These are phyloP conservation scores for Galemys pyrenaicus DNA, from an alignment of 2,113 vertebrate genomes.

Conservation along the genomic window DNA sequence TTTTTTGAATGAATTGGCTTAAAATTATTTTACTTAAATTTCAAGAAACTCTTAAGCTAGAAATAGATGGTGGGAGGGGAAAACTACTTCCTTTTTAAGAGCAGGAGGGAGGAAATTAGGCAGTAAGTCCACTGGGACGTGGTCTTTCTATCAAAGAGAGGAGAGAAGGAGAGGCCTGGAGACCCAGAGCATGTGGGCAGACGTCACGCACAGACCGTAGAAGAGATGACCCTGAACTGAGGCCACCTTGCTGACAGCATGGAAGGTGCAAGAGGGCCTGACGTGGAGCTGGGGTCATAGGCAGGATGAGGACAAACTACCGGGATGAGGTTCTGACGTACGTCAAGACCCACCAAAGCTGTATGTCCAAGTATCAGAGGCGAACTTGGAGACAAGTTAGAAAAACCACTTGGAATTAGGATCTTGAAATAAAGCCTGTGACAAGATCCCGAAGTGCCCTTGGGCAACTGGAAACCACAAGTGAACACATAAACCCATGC, in stretches of 20 bases:
- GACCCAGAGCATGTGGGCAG: neutral
- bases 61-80: no score
- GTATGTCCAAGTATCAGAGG: neutral
- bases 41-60: no score
- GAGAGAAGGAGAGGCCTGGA: no score
- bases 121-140: no score
- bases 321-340: no score
- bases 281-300: neutral
- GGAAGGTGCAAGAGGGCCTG: neutral
- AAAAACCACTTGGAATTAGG: neutral
- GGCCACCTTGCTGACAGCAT: neutral
- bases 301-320: neutral
- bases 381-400: neutral
- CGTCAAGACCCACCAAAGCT: accelerated
- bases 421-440: neutral
- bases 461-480: neutral
- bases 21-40: no score
- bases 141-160: no score
- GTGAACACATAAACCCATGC: neutral
- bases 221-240: neutral
- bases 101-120: no score
- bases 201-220: neutral
- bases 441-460: neutral
- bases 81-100: no score
- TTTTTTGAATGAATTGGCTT: no score